Percentiles rank a stretch among this genome's conserved stretches.
These are phyloP conservation scores for Syngnathus rostellatus DNA, from an alignment of 2,797 vertebrate species.

Conservation along the genomic window DNA sequence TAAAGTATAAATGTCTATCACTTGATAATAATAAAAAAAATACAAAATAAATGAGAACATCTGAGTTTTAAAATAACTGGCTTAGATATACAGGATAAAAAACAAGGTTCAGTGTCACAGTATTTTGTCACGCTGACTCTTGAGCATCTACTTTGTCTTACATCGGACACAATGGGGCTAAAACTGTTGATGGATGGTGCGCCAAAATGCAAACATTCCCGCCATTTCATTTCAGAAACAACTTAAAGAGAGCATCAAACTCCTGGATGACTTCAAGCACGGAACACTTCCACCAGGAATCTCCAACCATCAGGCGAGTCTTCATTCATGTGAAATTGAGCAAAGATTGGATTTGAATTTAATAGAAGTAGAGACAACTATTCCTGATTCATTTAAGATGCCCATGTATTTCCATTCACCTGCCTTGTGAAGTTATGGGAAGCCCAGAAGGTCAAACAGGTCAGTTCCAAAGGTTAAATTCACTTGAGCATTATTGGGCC, in stretches of 20 bases:
- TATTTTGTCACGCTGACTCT: neutral
- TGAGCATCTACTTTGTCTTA: neutral
- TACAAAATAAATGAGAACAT: too few species aligned
- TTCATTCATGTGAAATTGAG: neutral
- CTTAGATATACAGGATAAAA: too few species aligned
- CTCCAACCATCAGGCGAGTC: constrained; percentile 61
- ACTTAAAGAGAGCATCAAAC: constrained; percentile 78
- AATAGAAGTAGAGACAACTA: neutral
- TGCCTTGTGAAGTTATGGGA: constrained; percentile 81
- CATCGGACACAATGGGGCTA: neutral
- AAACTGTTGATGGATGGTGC: neutral
- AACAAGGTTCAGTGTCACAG: neutral
- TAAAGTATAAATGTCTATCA: too few species aligned
- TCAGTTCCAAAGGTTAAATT: constrained; percentile 49
- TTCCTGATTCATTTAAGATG: neutral
- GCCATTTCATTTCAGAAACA: constrained; percentile 63
- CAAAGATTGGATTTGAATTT: neutral
- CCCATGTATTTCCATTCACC: neutral
- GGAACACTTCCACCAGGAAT: constrained; percentile 76
- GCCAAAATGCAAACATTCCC: neutral
- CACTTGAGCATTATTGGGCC: constrained; percentile 4
- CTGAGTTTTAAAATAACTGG: too few species aligned
- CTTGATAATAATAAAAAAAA: too few species aligned
- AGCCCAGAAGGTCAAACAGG: constrained; percentile 98
- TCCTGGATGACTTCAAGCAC: constrained; percentile 87